These are phyloP conservation scores for Patella ulyssiponensis DNA, from an alignment of 2,888 invertebrate genomes.

Conservation along the genomic window DNA sequence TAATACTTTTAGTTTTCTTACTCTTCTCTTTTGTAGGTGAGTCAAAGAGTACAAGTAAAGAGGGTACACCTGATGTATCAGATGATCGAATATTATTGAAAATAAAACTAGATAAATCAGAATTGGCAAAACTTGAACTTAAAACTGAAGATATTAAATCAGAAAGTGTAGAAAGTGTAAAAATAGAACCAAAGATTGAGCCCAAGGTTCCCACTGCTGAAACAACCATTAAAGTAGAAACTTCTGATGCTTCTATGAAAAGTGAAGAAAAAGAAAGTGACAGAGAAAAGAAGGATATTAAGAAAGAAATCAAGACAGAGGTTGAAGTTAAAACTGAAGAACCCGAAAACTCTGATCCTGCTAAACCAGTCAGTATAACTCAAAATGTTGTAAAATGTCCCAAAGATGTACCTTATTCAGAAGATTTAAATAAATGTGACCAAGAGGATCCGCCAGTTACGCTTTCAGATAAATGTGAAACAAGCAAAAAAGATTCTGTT, in stretches of 20 bases:
- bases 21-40: constrained; percentile 26
- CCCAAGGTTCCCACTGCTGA: not conserved
- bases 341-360: too few relatives aligned
- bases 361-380: too few relatives aligned
- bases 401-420: too few relatives aligned
- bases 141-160: constrained; percentile 28
- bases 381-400: too few relatives aligned
- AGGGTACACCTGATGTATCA: constrained; percentile 39
- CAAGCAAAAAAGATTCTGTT: not conserved
- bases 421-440: too few relatives aligned
- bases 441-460: too few relatives aligned
- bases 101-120: constrained; percentile 53
- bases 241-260: not conserved
- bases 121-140: constrained; percentile 57
- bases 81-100: constrained; percentile 36
- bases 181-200: not conserved
- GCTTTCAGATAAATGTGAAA: too few relatives aligned
- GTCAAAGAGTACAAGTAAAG: constrained; percentile 40
- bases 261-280: not conserved
- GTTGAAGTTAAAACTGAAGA: too few relatives aligned
- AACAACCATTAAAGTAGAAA: constrained; percentile 8
- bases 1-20: not conserved
- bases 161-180: constrained; percentile 19
- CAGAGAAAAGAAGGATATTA: constrained; percentile 4
- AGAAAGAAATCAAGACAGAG: not conserved